Base-by-base conservation (phyloP, 2,113 vertebrate genomes). In the Dascyllus trimaculatus region DNA sequence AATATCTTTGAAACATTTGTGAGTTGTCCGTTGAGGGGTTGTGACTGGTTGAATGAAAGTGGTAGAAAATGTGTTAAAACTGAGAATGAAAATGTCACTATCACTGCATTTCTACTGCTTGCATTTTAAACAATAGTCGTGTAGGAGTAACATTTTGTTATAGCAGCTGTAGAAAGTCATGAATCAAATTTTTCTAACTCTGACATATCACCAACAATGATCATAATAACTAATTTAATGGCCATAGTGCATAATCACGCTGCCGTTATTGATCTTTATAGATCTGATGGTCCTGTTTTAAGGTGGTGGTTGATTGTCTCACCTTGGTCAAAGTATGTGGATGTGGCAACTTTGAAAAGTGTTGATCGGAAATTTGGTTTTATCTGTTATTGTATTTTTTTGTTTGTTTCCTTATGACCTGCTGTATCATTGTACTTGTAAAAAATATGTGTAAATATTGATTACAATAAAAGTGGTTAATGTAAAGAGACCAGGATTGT, bases 391-490 rank as follows among this genome's bases (percentile, higher is more conserved):
- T 38, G 24, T 26, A 62, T 63, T 75, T 74, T 54, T 2, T 21
- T 60, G 9, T 62, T 66, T 73, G 13, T 61, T 72, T 35, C 14
- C 6, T 66, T 5, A 9, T 65, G 4, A 45, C 17, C n/a, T 60
- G 48, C 51, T 53, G 19, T 54, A 40, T 29, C 32, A 60, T 2
- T 63, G 15, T 21, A 49, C 52, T 73, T 81, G 45, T 72, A 77
- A 59, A 67, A 65, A 45, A 68, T 58, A 53, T 15, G 26, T 76
- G 24, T 22, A 52, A 73, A 64, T 58, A 38, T 35, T 56, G 18
- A 40, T 49, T 13, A 19, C 14, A 85, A 72, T 81, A 54, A 85
- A 85, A 59, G 14, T 9, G 11, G 22, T 40, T n/a, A 56, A 58
- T 0, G 0, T 15, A 6, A 25, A 60, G 0, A 22, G 51, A 52